phyloP scores from a whole-genome alignment of 2,888 invertebrate species.

The Sesia apiformis region DNA sequence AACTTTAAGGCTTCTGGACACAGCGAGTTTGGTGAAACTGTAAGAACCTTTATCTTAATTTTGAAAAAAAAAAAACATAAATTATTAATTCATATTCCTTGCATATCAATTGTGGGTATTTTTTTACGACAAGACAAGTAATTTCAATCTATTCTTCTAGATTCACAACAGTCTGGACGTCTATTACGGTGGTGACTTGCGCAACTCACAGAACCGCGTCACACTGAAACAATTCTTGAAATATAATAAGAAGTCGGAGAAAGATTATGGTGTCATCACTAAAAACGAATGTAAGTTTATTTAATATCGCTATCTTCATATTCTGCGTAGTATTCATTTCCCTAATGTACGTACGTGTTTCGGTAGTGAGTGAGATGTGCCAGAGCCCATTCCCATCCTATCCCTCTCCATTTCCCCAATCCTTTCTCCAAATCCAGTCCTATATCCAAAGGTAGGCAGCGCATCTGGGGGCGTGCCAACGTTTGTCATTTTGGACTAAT shows the following conservation, averaged over 20 bases:
- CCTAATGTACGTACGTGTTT: too few species aligned
- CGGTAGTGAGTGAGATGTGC: too few species aligned
- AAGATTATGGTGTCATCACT: conserved; percentile 62
- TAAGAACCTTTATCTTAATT: conserved; percentile 24
- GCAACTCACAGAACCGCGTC: conserved; percentile 70
- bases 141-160: conserved; percentile 16
- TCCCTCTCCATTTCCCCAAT: too few species aligned
- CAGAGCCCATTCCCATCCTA: too few species aligned
- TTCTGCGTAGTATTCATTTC: too few species aligned
- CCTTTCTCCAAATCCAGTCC: too few species aligned
- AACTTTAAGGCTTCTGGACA: conserved; percentile 78
- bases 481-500: too few species aligned
- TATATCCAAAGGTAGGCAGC: too few species aligned
- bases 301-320: too few species aligned
- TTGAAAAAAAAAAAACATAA: not conserved
- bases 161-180: conserved; percentile 68
- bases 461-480: too few species aligned
- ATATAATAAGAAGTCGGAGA: conserved; percentile 34
- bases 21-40: conserved; percentile 44
- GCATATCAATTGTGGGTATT: too few species aligned
- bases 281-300: conserved; percentile 61
- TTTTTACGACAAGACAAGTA: too few species aligned
- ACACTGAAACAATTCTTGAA: conserved; percentile 59
- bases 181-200: conserved; percentile 76
- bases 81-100: not conserved